Evolutionary conservation across 2,888 invertebrate genomes (phyloP), one percentile per base, ranked within the genome.

Genomic region (Plemyria rubiginata): DNA sequence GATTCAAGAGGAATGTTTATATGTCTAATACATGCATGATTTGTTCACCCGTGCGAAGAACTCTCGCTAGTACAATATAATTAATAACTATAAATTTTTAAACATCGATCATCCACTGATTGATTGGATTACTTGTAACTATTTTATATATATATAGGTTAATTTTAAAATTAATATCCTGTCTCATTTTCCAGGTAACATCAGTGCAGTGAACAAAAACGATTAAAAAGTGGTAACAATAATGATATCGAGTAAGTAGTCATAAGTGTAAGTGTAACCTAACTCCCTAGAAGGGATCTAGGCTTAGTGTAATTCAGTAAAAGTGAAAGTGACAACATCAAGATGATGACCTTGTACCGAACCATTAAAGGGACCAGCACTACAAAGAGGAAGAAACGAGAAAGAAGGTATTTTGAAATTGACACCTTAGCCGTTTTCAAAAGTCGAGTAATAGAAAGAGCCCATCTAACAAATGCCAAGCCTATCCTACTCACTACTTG

Each of bases 301-400:
- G 71, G 57, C 71, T 69, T 59, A 67, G 66, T 64, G 56, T 65
- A 50, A 65, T 62, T 67, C 62, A 70, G 72, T 74, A 71, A 43
- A 43, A 22, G 43, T 43, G 45, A 45, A 67, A 76, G 76, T 77
- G 78, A 74, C 71, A 71, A 66, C 43, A 60, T 72, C 85, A 94
- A 90, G 76, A 94, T 94, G 94, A 93, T 94, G 93, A 94, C 94
- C 73, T 64, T 94, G 54, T 94, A 94, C 76, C 84, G 94, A 81
- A 94, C 94, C 82, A 93, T 94, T 60, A 93, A 93, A 72, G 94
- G 93, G 29, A 93, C 91, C 28, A 90, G 93, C 54, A 93, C 93
- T 0, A 80, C 90, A 28, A 93, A 92, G 76, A 86, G 93, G 73
- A 92, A 92, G 81, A 88, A 90, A 77, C 81, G 94, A 55, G 94